These are phyloP conservation scores for Bolinopsis microptera DNA, from an alignment of 37 sponge, comb jelly and placozoan genomes.

Conservation along the genomic window DNA sequence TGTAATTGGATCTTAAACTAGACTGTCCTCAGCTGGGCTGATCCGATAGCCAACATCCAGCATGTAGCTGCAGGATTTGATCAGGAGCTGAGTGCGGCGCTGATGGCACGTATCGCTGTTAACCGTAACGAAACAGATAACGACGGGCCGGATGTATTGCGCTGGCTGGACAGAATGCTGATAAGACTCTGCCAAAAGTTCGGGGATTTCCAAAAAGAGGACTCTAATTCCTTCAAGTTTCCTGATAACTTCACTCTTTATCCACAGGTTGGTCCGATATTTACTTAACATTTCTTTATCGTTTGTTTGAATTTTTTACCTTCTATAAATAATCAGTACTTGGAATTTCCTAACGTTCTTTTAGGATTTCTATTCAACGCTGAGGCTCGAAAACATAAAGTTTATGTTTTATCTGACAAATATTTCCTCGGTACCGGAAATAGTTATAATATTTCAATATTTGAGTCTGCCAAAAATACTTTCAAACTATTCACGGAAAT, in stretches of 20 bases:
- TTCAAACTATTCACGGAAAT: too few species aligned
- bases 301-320: not conserved
- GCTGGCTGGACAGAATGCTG: slow-evolving; percentile 96
- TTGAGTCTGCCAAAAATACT: too few species aligned
- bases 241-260: slow-evolving; percentile 94
- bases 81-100: slow-evolving; percentile 91
- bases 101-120: slow-evolving; percentile 91
- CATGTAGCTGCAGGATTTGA: slow-evolving; percentile 91
- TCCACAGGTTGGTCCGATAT: slow-evolving; percentile 78
- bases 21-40: slow-evolving; percentile 79
- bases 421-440: too few species aligned
- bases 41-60: slow-evolving; percentile 79
- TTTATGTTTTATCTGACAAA: too few species aligned
- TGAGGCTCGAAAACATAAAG: too few species aligned
- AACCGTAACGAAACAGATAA: slow-evolving; percentile 70
- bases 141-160: slow-evolving; percentile 96
- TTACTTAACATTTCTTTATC: not conserved
- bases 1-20: too few species aligned
- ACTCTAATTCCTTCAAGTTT: slow-evolving; percentile 91
- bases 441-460: too few species aligned
- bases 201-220: slow-evolving; percentile 91
- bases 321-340: too few species aligned
- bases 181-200: slow-evolving; percentile 99
- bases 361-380: too few species aligned
- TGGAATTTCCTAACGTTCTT: too few species aligned